Conservation (phyloP, 2,797 vertebrate genomes). For the Erethizon dorsatum region DNA sequence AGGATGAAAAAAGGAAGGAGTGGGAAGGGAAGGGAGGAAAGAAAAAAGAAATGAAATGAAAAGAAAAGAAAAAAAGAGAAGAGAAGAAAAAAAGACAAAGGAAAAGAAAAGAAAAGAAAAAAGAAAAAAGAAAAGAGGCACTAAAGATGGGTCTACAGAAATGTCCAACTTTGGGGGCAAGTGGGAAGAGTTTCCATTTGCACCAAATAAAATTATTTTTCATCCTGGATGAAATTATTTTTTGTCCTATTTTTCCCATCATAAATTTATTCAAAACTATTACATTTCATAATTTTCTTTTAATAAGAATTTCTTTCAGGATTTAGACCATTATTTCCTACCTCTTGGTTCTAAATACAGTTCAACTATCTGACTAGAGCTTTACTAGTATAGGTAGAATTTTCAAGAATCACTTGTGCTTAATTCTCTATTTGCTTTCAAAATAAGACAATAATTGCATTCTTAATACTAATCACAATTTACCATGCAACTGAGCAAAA, state of each 20-base stretch:
- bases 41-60: no score
- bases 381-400: neutral
- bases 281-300: constrained; percentile 31
- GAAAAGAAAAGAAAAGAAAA: fast-evolving
- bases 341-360: neutral
- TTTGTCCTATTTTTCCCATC: neutral
- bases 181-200: neutral
- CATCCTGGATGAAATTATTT: neutral
- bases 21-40: no score
- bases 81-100: no score
- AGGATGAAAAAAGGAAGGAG: neutral
- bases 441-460: constrained; percentile 44
- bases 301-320: neutral
- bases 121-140: neutral
- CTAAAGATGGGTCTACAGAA: neutral
- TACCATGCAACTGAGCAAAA: neutral
- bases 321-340: neutral
- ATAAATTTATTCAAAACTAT: constrained; percentile 6
- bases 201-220: constrained; percentile 38
- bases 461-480: constrained; percentile 35
- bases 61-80: no score
- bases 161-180: neutral
- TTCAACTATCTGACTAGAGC: neutral
- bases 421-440: neutral
- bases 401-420: neutral